Evolutionary conservation across 1,140 invertebrate species (phyloP).

Genomic region (Caerostris extrusa): DNA sequence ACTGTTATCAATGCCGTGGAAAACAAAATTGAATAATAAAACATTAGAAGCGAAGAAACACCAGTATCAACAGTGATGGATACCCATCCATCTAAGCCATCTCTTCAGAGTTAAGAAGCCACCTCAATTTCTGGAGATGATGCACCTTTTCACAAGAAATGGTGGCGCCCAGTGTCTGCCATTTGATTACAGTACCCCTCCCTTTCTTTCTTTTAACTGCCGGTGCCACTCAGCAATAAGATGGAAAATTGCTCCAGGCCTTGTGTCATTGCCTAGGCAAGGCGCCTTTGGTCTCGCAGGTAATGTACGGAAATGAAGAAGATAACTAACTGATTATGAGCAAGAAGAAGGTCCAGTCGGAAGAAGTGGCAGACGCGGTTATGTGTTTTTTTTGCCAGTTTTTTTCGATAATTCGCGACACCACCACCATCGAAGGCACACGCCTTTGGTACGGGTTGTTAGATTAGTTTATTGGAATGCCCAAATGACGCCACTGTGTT

Average conservation of each 20-base stretch:
- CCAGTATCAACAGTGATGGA: background rate
- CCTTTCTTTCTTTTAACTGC: conserved; percentile 48
- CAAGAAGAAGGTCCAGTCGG: conserved; percentile 50
- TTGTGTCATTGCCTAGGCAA: conserved; percentile 68
- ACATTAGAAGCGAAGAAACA: background rate
- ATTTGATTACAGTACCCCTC: conserved; percentile 65
- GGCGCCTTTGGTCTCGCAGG: conserved; percentile 18
- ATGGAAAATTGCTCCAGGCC: background rate
- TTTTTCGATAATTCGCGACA: conserved; percentile 30
- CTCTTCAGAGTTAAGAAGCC: background rate
- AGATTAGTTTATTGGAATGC: conserved; percentile 7
- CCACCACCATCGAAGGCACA: conserved; percentile 5
- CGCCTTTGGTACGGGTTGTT: conserved; percentile 36
- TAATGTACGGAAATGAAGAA: conserved; percentile 60
- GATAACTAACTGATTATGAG: conserved; percentile 65
- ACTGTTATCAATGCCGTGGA: background rate
- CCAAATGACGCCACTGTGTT: background rate
- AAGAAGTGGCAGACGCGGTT: conserved; percentile 45
- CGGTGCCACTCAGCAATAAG: background rate
- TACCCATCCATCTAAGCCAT: conserved; percentile 10
- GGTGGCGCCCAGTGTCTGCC: conserved; percentile 53
- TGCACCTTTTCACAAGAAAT: background rate
- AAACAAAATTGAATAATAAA: background rate
- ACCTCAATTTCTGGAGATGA: background rate
- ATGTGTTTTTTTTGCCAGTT: background rate